These are phyloP conservation scores for Microcebus tavaratra DNA, from an alignment of 2,113 vertebrate genomes.

Conservation along the genomic window DNA sequence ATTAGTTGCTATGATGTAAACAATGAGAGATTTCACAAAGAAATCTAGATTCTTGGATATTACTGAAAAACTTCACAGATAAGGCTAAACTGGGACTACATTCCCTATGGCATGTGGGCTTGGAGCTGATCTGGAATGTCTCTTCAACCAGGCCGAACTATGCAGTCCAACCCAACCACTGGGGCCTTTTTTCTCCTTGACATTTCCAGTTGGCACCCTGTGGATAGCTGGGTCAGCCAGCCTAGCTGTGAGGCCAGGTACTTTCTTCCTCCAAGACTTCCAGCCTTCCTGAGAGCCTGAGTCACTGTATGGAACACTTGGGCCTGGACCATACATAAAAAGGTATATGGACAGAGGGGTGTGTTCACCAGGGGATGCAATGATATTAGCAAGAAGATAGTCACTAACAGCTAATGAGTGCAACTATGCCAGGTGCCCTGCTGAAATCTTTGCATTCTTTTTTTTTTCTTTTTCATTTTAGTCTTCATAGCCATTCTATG, in stretches of 20 bases:
- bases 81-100: background rate
- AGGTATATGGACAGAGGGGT: background rate
- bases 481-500: background rate
- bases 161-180: background rate
- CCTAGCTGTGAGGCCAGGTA: background rate
- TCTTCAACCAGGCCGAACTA: background rate
- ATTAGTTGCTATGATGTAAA: background rate
- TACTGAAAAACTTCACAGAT: background rate
- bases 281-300: background rate
- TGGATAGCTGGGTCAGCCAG: background rate
- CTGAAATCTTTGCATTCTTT: background rate
- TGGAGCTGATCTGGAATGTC: background rate
- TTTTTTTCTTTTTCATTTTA: background rate
- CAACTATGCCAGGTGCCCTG: background rate
- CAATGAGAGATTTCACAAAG: background rate
- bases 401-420: background rate
- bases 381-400: background rate
- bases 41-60: slow-evolving; percentile 9
- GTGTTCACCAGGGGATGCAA: background rate
- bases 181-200: background rate
- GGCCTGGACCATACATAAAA: background rate
- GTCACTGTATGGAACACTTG: background rate
- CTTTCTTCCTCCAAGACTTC: background rate
- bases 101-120: background rate
- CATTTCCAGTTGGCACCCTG: background rate